Percentiles rank a stretch among this genome's conserved stretches.
These are phyloP conservation scores for Autographa gamma DNA, from an alignment of 2,888 invertebrate genomes.

Conservation along the genomic window DNA sequence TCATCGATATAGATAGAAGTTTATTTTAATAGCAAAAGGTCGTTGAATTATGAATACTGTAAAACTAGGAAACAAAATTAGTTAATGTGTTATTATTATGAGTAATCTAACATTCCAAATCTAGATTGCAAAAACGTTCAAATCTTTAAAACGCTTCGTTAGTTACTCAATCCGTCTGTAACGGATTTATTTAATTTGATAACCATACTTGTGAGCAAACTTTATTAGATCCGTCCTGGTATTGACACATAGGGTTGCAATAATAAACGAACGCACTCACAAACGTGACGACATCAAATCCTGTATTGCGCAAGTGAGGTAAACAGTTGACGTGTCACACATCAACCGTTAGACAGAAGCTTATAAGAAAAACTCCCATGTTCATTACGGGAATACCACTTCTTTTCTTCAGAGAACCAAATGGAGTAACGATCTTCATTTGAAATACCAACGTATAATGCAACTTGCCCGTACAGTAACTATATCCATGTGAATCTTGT, in stretches of 20 bases:
- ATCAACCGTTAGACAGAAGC: conserved; percentile 1
- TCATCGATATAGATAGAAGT: conserved; percentile 31
- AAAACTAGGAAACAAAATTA: conserved; percentile 18
- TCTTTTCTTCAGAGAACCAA: neutral
- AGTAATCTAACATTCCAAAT: neutral
- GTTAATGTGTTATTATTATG: neutral
- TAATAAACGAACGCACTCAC: neutral
- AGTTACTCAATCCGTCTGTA: neutral
- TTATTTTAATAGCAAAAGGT: conserved; percentile 18
- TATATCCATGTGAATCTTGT: conserved; percentile 13
- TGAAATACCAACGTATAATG: neutral
- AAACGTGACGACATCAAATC: neutral
- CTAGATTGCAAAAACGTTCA: neutral
- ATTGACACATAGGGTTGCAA: conserved; percentile 5
- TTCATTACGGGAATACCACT: neutral
- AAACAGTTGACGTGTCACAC: neutral
- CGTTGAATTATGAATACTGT: conserved; percentile 11
- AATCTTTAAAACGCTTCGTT: neutral
- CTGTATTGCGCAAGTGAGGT: neutral
- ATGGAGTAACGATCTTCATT: neutral
- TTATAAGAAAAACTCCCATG: neutral
- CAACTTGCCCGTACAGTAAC: neutral
- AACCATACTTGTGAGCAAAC: neutral
- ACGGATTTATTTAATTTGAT: conserved; percentile 1
- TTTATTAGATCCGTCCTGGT: neutral